Evolutionary conservation across 2,888 invertebrate species (phyloP).

Genomic region (Melinaea marsaeus): DNA sequence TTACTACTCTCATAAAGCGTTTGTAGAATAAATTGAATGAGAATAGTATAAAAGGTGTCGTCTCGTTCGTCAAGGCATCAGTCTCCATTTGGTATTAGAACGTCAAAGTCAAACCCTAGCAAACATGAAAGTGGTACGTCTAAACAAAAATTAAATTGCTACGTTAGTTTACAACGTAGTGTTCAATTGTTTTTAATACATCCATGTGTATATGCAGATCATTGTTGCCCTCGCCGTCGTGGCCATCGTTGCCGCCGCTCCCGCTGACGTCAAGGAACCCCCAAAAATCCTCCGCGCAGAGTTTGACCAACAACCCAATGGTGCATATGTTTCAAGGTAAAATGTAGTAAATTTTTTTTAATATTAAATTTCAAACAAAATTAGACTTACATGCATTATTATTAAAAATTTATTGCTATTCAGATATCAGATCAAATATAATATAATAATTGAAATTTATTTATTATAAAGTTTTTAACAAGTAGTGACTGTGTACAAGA

Average conservation of each 20-base stretch:
- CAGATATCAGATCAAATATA: too few relatives aligned
- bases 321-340: constrained; percentile 51
- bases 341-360: constrained; percentile 14
- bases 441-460: too few relatives aligned
- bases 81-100: constrained; percentile 58
- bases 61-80: constrained; percentile 52
- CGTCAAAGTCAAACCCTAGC: constrained; percentile 45
- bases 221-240: constrained; percentile 55
- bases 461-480: background rate
- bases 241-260: constrained; percentile 51
- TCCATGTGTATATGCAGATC: constrained; percentile 36
- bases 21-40: constrained; percentile 22
- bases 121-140: constrained; percentile 69
- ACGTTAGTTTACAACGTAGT: too few relatives aligned
- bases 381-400: constrained; percentile 42
- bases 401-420: constrained; percentile 66
- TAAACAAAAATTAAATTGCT: background rate
- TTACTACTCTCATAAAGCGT: too few relatives aligned
- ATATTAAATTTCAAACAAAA: background rate
- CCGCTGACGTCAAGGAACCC: constrained; percentile 35
- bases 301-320: constrained; percentile 49
- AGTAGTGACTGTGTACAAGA: background rate
- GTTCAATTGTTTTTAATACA: constrained; percentile 1
- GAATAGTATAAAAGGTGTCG: constrained; percentile 72
- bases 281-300: constrained; percentile 46